A percentile compares a stretch with the other conserved stretches of the same genome.
Evolutionary conservation across 2,797 vertebrate species (phyloP).

Genomic region (Gallinago solitaria): DNA sequence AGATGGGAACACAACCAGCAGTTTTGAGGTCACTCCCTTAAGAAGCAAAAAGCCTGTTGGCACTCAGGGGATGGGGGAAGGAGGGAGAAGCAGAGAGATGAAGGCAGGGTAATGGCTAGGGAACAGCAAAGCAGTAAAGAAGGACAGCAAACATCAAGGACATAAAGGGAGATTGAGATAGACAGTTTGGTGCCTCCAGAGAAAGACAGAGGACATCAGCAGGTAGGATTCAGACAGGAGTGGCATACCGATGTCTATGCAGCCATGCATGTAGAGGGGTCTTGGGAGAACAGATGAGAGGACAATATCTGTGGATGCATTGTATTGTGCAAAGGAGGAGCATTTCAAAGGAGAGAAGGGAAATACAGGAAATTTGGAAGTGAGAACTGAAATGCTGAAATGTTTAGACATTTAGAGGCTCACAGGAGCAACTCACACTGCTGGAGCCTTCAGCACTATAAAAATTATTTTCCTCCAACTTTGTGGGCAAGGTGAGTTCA

Average conservation of each 20-base stretch:
- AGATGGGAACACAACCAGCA: not conserved
- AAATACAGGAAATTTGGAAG: not conserved
- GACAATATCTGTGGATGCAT: not conserved
- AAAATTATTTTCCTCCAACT: not conserved
- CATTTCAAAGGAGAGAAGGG: not conserved
- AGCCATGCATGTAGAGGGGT: not conserved
- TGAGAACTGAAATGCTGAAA: not conserved
- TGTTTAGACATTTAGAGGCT: not conserved
- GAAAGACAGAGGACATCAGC: not conserved
- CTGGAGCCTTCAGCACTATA: not conserved
- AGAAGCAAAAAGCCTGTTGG: not conserved
- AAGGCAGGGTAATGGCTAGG: not conserved
- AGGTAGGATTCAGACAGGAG: not conserved
- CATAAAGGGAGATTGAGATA: not conserved
- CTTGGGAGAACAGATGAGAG: not conserved
- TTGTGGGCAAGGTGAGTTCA: not conserved
- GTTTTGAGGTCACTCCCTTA: not conserved
- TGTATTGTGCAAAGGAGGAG: not conserved
- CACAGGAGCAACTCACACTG: not conserved
- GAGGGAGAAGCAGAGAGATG: not conserved
- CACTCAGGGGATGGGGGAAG: not conserved
- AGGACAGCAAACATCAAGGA: not conserved
- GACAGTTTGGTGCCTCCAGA: not conserved
- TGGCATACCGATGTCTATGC: not conserved
- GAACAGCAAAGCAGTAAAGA: not conserved